phyloP scores from a whole-genome alignment of 2,888 invertebrate species.

The Marronus borbonicus region DNA sequence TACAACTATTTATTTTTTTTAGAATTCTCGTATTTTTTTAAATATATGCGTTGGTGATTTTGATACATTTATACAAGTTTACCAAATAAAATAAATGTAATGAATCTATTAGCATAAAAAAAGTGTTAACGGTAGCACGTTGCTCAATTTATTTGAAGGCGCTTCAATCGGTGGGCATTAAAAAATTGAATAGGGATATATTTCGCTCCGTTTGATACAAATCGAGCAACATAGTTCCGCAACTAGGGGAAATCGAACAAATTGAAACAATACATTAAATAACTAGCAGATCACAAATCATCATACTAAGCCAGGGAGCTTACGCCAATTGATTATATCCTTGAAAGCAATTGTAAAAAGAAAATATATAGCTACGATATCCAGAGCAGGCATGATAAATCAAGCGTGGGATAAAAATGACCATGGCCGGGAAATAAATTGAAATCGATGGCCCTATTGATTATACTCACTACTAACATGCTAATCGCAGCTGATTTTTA shows the following conservation, averaged over 20 bases:
- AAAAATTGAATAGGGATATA: too few relatives aligned
- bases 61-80: too few relatives aligned
- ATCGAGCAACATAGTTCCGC: neutral
- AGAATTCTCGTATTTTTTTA: too few relatives aligned
- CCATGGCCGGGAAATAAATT: slow-evolving; percentile 65
- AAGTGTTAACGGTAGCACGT: too few relatives aligned
- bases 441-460: slow-evolving; percentile 64
- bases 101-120: too few relatives aligned
- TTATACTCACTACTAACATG: slow-evolving; percentile 63
- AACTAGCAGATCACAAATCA: slow-evolving; percentile 59
- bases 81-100: too few relatives aligned
- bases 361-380: slow-evolving; percentile 64
- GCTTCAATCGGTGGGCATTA: too few relatives aligned
- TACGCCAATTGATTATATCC: slow-evolving; percentile 62
- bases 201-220: neutral
- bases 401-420: slow-evolving; percentile 66
- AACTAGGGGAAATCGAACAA: neutral
- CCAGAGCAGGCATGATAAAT: slow-evolving; percentile 65
- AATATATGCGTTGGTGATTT: too few relatives aligned
- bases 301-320: slow-evolving; percentile 58
- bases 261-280: slow-evolving; percentile 51
- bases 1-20: too few relatives aligned
- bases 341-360: slow-evolving; percentile 65
- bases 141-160: too few relatives aligned
- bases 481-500: slow-evolving; percentile 56